Percentiles rank a stretch among this genome's conserved stretches.
Evolutionary conservation across 2,797 vertebrate species (phyloP).

Genomic region (Falco rusticolus): DNA sequence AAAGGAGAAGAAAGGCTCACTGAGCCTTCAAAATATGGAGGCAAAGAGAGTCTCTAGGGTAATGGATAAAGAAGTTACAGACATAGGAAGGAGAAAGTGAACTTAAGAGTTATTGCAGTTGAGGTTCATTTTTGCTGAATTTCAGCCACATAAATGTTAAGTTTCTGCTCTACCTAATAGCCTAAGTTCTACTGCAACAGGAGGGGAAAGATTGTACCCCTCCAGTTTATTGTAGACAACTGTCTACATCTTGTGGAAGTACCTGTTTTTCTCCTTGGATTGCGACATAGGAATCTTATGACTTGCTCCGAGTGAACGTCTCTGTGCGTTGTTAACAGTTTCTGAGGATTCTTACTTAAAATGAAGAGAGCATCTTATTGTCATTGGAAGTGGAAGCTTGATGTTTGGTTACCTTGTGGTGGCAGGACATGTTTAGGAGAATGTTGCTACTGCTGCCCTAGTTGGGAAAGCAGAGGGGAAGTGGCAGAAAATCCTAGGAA

Average conservation of each 20-base stretch:
- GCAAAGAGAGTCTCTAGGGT: not conserved
- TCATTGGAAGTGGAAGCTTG: too few species aligned
- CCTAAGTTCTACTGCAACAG: not conserved
- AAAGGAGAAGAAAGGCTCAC: not conserved
- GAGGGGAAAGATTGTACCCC: not conserved
- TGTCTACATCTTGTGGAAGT: not conserved
- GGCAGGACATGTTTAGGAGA: not conserved
- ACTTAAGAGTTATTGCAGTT: not conserved
- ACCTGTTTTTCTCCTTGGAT: not conserved
- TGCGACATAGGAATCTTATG: not conserved
- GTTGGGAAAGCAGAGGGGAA: not conserved
- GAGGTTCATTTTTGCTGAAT: not conserved
- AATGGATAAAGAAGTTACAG: not conserved
- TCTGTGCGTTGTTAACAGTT: not conserved
- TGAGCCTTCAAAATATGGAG: not conserved
- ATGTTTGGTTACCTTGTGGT: not conserved
- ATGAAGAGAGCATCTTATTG: not conserved
- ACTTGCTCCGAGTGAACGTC: not conserved
- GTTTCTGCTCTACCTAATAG: not conserved
- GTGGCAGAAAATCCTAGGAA: not conserved
- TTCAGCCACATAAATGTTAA: not conserved
- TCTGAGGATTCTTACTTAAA: not conserved
- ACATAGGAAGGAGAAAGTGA: not conserved
- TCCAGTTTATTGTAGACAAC: not conserved
- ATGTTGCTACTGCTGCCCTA: not conserved